These are phyloP conservation scores for Orussus abietinus DNA, from an alignment of 1,140 invertebrate genomes.

Conservation along the genomic window DNA sequence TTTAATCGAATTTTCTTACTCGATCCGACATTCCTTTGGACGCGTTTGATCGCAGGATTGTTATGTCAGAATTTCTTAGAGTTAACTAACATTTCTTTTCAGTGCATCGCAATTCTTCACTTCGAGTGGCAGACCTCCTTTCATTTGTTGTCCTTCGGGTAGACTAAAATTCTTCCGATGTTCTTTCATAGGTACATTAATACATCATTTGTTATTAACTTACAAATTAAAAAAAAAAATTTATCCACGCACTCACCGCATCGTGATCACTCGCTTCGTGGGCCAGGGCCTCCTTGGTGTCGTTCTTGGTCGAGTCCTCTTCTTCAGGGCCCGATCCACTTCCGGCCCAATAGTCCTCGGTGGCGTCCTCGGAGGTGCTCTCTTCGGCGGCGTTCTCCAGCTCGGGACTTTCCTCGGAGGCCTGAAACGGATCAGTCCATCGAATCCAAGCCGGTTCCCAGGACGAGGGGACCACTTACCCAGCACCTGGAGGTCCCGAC, in stretches of 20 bases:
- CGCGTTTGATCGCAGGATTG: too few relatives aligned
- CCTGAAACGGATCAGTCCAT: background rate
- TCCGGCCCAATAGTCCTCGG: constrained; percentile 52
- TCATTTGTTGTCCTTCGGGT: too few relatives aligned
- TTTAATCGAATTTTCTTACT: too few relatives aligned
- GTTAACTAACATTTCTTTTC: too few relatives aligned
- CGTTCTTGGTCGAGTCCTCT: constrained; percentile 52
- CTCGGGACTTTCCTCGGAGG: constrained; percentile 29
- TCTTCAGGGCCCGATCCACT: constrained; percentile 49
- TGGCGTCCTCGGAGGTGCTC: constrained; percentile 41
- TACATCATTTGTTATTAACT: too few relatives aligned
- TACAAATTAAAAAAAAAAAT: too few relatives aligned
- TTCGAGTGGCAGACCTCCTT: too few relatives aligned
- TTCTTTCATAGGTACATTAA: too few relatives aligned
- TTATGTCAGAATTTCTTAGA: too few relatives aligned
- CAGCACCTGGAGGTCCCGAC: constrained; percentile 30
- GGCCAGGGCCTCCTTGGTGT: constrained; percentile 62
- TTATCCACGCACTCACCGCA: constrained; percentile 63
- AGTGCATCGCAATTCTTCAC: too few relatives aligned
- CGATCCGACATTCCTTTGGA: too few relatives aligned
- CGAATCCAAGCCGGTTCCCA: background rate
- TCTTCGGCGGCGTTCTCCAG: constrained; percentile 39
- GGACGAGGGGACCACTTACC: constrained; percentile 32
- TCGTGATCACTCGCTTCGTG: constrained; percentile 67
- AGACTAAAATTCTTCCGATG: too few relatives aligned